phyloP scores from a whole-genome alignment of 64 coral and sea anemone species.

The Anthopleura sola region DNA sequence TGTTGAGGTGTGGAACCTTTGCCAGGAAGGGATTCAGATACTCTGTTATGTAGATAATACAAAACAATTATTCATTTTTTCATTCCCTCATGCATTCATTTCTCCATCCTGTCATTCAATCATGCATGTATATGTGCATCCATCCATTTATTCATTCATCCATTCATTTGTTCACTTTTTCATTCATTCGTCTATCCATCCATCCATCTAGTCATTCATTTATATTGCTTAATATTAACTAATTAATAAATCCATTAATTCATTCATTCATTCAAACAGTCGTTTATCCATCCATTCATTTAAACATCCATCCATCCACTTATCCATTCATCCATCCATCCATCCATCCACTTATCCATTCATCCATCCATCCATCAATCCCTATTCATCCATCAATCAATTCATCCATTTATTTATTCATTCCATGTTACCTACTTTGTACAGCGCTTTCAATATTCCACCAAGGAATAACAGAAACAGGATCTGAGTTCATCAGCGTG shows the following conservation, averaged over 20 bases:
- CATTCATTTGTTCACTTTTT: no score
- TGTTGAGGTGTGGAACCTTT: slow-evolving; percentile 76
- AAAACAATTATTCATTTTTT: not conserved
- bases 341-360: not conserved
- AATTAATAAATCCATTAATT: no score
- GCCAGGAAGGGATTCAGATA: slow-evolving; percentile 82
- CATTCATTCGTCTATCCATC: no score
- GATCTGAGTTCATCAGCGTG: slow-evolving; percentile 84
- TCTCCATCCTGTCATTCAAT: no score
- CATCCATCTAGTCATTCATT: no score
- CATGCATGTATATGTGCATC: no score
- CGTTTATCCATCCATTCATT: not conserved
- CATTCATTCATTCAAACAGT: no score
- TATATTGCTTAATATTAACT: no score
- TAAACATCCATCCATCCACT: not conserved
- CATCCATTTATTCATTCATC: no score
- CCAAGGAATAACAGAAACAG: slow-evolving; percentile 53
- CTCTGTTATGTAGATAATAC: no score
- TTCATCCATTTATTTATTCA: not conserved
- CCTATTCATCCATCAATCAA: not conserved
- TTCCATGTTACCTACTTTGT: slow-evolving; percentile 43
- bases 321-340: not conserved
- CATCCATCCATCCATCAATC: not conserved
- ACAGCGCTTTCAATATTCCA: slow-evolving; percentile 89
- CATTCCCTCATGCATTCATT: no score